Base-by-base conservation (phyloP, 1,140 invertebrate genomes). In the Panulirus ornatus region DNA sequence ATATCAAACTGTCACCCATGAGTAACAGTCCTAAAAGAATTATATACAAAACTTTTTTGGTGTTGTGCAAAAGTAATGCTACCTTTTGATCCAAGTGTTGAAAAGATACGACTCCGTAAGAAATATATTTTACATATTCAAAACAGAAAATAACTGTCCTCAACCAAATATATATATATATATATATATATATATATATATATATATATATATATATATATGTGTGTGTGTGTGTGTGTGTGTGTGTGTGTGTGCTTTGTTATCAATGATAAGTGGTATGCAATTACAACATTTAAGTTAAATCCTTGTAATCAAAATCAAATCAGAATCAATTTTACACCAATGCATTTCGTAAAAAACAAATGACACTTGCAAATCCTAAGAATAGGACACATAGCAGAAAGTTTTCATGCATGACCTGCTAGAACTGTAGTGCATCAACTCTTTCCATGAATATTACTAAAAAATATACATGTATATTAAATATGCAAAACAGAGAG, bases 201-300 rank as follows among this genome's bases (percentile, higher is more conserved):
- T 79, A 42, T 79, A 42, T 78, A 40, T 78, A 16, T 47, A 40
- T 78, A 44, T 27, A 42, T 79, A 42, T 47, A 44, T 79, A 44
- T 44, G 76, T 79, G 76, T 79, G 19, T 47, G 40, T 76, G 34
- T 40, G 40, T 76, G 73, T 40, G 40, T 76, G 11, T 58, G 11
- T 58, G 11, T 58, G 51, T 58, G 51, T 58, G 22, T 11, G 22
- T 58, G 11, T 58, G 11, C 11, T 11, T 11, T n/a, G n/a, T n/a
- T n/a, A n/a, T n/a, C n/a, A n/a, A n/a, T n/a, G n/a, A n/a, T n/a
- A n/a, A n/a, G n/a, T n/a, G n/a, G n/a, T n/a, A n/a, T n/a, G n/a
- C n/a, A 58, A 11, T 58, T 58, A 11, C 11, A 22, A 58, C 11
- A 58, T 58, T 58, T 58, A 58, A 22, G 51, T 11, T 58, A 58